phyloP scores from a whole-genome alignment of 1,140 invertebrate genomes.

The Brachionus manjavacas region DNA sequence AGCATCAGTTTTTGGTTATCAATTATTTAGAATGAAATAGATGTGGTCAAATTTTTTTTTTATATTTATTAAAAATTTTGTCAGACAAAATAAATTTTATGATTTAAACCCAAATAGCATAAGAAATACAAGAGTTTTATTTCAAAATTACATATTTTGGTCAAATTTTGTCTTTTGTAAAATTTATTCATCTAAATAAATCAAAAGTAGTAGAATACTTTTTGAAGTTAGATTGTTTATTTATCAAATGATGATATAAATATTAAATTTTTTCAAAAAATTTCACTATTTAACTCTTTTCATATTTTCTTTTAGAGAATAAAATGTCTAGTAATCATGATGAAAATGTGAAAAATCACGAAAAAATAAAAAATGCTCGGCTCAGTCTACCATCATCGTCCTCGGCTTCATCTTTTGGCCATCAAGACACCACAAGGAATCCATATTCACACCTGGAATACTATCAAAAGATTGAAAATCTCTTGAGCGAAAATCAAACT shows the following conservation, averaged over 20 bases:
- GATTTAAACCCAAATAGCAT: not conserved
- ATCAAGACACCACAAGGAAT: not conserved
- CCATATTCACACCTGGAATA: not conserved
- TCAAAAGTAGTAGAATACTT: conserved; percentile 37
- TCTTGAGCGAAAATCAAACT: not conserved
- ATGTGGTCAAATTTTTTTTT: not conserved
- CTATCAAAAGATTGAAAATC: conserved; percentile 9
- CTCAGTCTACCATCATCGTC: not conserved
- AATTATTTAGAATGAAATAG: not conserved
- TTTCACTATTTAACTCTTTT: not conserved
- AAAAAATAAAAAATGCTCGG: not conserved
- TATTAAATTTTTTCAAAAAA: not conserved
- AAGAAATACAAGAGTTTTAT: too few species aligned
- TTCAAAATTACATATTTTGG: too few species aligned
- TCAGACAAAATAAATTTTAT: not conserved
- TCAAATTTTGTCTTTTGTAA: too few species aligned
- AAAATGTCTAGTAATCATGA: conserved; percentile 7
- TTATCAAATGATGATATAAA: not conserved
- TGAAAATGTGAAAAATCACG: not conserved
- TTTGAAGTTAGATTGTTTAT: not conserved
- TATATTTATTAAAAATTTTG: not conserved
- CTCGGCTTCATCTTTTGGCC: not conserved
- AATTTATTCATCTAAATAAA: not conserved
- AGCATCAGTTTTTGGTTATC: not conserved
- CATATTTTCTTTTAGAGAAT: not conserved